Evolutionary conservation across 2,797 vertebrate species (phyloP).

Genomic region (Psittacula echo): DNA sequence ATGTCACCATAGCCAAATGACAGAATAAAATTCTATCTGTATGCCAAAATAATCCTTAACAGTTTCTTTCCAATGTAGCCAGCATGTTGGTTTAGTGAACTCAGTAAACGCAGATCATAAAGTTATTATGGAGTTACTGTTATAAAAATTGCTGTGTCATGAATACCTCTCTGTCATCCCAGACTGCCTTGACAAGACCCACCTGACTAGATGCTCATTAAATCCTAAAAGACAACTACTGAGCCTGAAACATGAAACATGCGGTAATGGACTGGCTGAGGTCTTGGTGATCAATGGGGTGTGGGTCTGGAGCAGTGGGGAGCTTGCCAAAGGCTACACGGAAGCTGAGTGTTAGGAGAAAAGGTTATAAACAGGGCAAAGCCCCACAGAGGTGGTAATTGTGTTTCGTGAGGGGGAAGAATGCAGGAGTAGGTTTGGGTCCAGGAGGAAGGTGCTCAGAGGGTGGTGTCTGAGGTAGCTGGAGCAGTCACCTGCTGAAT

Average conservation of each 20-base stretch:
- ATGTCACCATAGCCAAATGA: neutral
- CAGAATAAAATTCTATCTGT: neutral
- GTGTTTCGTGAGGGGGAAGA: neutral
- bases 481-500: neutral
- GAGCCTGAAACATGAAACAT: neutral
- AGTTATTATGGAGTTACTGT: neutral
- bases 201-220: neutral
- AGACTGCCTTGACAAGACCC: neutral
- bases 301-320: neutral
- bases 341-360: neutral
- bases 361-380: neutral
- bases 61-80: neutral
- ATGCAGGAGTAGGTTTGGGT: fast-evolving
- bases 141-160: neutral
- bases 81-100: neutral
- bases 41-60: neutral
- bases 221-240: neutral
- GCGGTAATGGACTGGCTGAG: neutral
- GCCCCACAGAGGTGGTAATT: neutral
- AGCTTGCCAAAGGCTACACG: neutral
- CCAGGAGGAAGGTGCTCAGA: fast-evolving
- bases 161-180: neutral
- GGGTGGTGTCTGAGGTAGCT: neutral
- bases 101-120: neutral
- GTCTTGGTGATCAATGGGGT: neutral